A percentile compares a stretch with the other conserved stretches of the same genome.
Conservation (phyloP, 2,797 vertebrate species). For the Huso huso region DNA sequence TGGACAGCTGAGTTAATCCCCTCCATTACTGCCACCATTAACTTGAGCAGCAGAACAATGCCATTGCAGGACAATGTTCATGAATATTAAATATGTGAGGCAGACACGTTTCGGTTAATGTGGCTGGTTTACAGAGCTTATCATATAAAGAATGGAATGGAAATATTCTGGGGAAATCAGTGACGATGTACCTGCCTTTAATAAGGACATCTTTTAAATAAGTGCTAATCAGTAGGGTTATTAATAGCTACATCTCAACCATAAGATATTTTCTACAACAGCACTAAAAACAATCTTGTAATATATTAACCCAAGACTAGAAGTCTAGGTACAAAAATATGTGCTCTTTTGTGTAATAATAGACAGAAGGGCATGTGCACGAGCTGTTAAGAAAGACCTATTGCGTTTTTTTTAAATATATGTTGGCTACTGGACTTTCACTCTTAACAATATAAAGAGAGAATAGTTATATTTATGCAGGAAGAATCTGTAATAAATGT, state of each 20-base stretch:
- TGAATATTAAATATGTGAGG: conserved; percentile 4
- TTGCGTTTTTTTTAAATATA: too few relatives aligned
- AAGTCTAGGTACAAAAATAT: too few relatives aligned
- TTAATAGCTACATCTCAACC: neutral
- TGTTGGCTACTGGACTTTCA: too few relatives aligned
- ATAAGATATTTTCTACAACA: too few relatives aligned
- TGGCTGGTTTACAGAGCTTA: conserved; percentile 1
- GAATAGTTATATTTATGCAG: too few relatives aligned
- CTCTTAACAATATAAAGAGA: too few relatives aligned
- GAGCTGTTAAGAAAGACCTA: too few relatives aligned
- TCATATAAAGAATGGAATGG: conserved; percentile 1
- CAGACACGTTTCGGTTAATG: neutral
- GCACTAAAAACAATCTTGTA: too few relatives aligned
- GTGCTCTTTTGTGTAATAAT: too few relatives aligned
- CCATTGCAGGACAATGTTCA: conserved; percentile 3
- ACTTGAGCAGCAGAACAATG: conserved; percentile 12
- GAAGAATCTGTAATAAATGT: too few relatives aligned
- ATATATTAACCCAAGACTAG: too few relatives aligned
- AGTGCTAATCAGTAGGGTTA: neutral
- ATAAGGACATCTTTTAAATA: neutral
- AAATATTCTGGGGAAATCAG: neutral
- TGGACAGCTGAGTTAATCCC: conserved; percentile 5
- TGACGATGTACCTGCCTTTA: neutral
- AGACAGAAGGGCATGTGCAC: too few relatives aligned
- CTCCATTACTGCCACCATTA: conserved; percentile 14